These are phyloP conservation scores for Ptychobarbus kaznakovi DNA, from an alignment of 2,797 vertebrate genomes.

Conservation along the genomic window DNA sequence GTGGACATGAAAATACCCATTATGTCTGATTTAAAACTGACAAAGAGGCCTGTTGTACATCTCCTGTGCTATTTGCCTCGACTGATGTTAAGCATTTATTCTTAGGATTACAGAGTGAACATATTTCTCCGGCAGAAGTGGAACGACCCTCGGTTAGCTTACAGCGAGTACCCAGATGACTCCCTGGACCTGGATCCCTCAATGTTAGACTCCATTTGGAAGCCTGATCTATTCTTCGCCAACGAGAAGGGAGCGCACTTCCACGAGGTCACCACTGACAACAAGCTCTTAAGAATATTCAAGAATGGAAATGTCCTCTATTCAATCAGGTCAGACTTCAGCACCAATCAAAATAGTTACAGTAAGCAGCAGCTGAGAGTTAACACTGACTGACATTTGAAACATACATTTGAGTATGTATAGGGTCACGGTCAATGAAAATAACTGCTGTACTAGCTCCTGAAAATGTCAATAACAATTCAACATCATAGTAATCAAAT, in stretches of 20 bases:
- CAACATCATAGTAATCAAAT: background rate
- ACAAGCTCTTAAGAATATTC: conserved; percentile 94
- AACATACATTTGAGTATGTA: background rate
- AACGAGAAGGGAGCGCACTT: conserved; percentile 98
- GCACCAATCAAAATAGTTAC: background rate
- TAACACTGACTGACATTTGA: background rate
- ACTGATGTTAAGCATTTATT: conserved; percentile 37
- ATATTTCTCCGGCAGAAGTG: conserved; percentile 97
- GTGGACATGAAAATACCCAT: background rate
- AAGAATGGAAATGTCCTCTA: conserved; percentile 97
- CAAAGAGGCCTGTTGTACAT: background rate
- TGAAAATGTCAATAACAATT: background rate
- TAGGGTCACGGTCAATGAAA: background rate
- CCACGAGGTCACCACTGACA: conserved; percentile 97
- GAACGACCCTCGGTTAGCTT: conserved; percentile 94
- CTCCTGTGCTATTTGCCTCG: conserved; percentile 4
- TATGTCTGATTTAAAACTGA: conserved; percentile 39
- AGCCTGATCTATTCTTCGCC: conserved; percentile 96
- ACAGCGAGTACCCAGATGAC: conserved; percentile 95
- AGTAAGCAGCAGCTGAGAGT: background rate
- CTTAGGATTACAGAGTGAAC: conserved; percentile 94
- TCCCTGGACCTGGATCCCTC: conserved; percentile 95
- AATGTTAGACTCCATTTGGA: conserved; percentile 98
- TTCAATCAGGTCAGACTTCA: conserved; percentile 86
- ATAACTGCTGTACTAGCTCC: background rate